Conservation (phyloP, 2,888 invertebrate genomes). For the Tupiocoris notatus region DNA sequence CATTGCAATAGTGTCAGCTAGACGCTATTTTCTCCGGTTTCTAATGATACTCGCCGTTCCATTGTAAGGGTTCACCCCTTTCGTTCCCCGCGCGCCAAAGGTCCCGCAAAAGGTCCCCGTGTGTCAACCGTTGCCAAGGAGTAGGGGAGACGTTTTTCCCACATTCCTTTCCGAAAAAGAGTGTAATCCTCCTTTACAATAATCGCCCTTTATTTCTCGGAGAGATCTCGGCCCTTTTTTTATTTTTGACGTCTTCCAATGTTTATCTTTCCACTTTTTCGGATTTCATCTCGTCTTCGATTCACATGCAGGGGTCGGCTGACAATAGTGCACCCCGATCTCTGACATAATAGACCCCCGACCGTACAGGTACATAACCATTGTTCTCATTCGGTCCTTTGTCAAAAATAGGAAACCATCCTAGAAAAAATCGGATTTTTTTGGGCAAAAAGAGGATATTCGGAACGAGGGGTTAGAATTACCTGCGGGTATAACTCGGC, state of each 20-base stretch:
- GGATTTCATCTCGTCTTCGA: neutral
- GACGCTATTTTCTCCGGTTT: neutral
- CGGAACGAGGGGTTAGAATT: neutral
- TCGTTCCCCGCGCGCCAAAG: too few species aligned
- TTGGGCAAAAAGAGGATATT: neutral
- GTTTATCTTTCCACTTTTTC: neutral
- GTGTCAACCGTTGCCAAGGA: neutral
- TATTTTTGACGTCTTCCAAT: neutral
- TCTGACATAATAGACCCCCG: slow-evolving; percentile 40
- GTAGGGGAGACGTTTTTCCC: neutral
- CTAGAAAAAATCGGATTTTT: neutral
- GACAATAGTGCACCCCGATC: slow-evolving; percentile 34
- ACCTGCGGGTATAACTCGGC: slow-evolving; percentile 1
- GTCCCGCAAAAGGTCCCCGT: neutral
- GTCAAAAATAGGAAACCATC: neutral
- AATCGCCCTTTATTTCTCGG: neutral
- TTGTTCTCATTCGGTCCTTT: neutral
- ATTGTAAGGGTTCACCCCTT: neutral
- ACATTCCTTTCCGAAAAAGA: neutral
- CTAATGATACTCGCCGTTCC: neutral
- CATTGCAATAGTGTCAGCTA: neutral
- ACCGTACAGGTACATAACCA: slow-evolving; percentile 30
- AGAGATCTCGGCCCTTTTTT: neutral
- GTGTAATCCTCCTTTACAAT: neutral
- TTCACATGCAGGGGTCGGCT: neutral